phyloP scores from a whole-genome alignment of 2,888 invertebrate species.

The Apotomis turbidana region DNA sequence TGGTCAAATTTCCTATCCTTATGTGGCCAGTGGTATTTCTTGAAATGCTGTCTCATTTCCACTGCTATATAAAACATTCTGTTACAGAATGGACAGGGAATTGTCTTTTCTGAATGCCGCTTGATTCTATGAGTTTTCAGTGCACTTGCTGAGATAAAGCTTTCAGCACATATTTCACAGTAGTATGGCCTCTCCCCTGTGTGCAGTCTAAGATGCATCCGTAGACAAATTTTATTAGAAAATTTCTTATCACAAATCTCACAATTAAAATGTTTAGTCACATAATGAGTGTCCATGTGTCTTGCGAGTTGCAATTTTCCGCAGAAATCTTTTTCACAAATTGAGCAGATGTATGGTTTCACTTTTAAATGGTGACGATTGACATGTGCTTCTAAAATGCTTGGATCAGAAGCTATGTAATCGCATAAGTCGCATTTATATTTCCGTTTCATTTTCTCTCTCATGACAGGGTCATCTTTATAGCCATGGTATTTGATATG shows the following conservation, averaged over 20 bases:
- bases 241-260: slow-evolving; percentile 36
- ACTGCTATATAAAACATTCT: slow-evolving; percentile 56
- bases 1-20: slow-evolving; percentile 56
- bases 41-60: slow-evolving; percentile 62
- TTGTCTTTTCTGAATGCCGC: slow-evolving; percentile 55
- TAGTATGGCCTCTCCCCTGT: slow-evolving; percentile 59
- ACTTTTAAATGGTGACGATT: slow-evolving; percentile 57
- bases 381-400: slow-evolving; percentile 54
- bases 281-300: slow-evolving; percentile 38
- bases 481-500: slow-evolving; percentile 46
- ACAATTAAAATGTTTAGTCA: slow-evolving; percentile 22
- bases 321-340: slow-evolving; percentile 54
- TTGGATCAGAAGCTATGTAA: slow-evolving; percentile 44
- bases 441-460: slow-evolving; percentile 34
- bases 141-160: slow-evolving; percentile 59
- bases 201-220: slow-evolving; percentile 59
- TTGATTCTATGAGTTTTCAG: slow-evolving; percentile 60
- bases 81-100: slow-evolving; percentile 57
- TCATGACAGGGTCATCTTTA: slow-evolving; percentile 37
- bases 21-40: slow-evolving; percentile 59
- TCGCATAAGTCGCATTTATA: slow-evolving; percentile 50
- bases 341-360: slow-evolving; percentile 53
- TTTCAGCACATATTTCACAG: slow-evolving; percentile 58
- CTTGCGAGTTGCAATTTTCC: slow-evolving; percentile 31
- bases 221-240: slow-evolving; percentile 45